Evolutionary conservation across 2,113 vertebrate species (phyloP), one percentile per base, ranked within the genome.

Genomic region (Zapus hudsonius): DNA sequence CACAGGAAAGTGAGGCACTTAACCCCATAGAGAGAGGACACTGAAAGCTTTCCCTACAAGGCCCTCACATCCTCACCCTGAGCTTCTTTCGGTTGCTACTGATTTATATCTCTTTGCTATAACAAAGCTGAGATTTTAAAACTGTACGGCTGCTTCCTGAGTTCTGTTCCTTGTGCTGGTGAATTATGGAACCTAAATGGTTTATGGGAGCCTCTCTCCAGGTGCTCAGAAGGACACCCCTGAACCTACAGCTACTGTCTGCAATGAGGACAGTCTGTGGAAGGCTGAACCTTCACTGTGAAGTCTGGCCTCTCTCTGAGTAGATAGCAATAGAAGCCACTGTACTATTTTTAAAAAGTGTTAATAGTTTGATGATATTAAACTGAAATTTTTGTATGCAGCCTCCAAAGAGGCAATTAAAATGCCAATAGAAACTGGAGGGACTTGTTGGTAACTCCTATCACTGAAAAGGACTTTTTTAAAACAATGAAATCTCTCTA

Each of bases 121-220:
- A 84, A 69, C 63, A 44, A 84, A 91, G n/a, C 42, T 42, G 36
- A 84, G 91, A 20, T 36, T 87, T 27, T 3, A 44, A 91, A 91
- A 76, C 16, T 1, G 1, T 23, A 57, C 2, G 42, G 3, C 29
- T 55, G n/a, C 52, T 74, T 55, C 61, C 47, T 42, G 59, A 87
- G 47, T 63, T 84, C 31, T 66, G 23, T 44, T 59, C 16, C 12
- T 67, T 69, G 52, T 59, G 15, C 61, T 74, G 52, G 23, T 40
- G 74, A 80, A 85, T 61, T 75, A 36, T 0, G 38, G 57, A 69
- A n/a, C 22, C 2, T 23, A 13, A 55, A 10, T 25, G 31, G 1
- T 27, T 66, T 31, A n/a, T 33, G 9, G 63, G 4, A 63, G 16
- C 38, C 27, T 52, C 1, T n/a, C 33, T 16, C 8, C 23, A 7